Percentiles rank a stretch among this genome's conserved stretches.
phyloP scores from a whole-genome alignment of 2,888 invertebrate genomes.

The Iphiclides podalirius region DNA sequence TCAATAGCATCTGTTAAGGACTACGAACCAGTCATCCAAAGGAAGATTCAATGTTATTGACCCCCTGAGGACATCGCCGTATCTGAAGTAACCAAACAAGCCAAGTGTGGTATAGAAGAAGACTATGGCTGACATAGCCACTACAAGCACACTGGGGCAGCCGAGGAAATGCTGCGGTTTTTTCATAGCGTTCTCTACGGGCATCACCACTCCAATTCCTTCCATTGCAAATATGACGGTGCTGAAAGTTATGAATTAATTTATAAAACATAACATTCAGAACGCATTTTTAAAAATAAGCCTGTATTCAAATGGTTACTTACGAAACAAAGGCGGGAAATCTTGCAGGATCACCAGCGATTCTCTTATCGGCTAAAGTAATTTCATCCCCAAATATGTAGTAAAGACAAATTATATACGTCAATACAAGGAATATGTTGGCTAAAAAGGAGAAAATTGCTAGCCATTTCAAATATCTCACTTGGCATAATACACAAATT shows the following conservation, averaged over 20 bases:
- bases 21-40: slow-evolving; percentile 76
- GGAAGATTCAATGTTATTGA: slow-evolving; percentile 95
- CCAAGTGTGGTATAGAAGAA: slow-evolving; percentile 90
- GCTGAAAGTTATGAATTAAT: slow-evolving; percentile 54
- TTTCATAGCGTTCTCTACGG: slow-evolving; percentile 95
- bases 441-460: slow-evolving; percentile 94
- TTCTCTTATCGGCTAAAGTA: slow-evolving; percentile 68
- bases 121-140: slow-evolving; percentile 91
- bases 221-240: slow-evolving; percentile 99
- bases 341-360: slow-evolving; percentile 77
- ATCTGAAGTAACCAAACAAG: slow-evolving; percentile 93
- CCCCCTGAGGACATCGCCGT: slow-evolving; percentile 84
- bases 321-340: slow-evolving; percentile 92
- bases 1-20: no score
- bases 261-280: no score
- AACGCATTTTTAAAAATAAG: background rate
- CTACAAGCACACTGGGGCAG: slow-evolving; percentile 90
- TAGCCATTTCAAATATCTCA: slow-evolving; percentile 88
- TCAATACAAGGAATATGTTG: slow-evolving; percentile 88
- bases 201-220: slow-evolving; percentile 95
- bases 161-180: slow-evolving; percentile 89
- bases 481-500: slow-evolving; percentile 64
- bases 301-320: slow-evolving; percentile 41
- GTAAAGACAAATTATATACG: slow-evolving; percentile 91
- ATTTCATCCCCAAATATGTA: slow-evolving; percentile 84